Percentiles rank a stretch among this genome's conserved stretches.
phyloP scores from a whole-genome alignment of 2,888 invertebrate genomes.

The Habrosyne pyritoides region DNA sequence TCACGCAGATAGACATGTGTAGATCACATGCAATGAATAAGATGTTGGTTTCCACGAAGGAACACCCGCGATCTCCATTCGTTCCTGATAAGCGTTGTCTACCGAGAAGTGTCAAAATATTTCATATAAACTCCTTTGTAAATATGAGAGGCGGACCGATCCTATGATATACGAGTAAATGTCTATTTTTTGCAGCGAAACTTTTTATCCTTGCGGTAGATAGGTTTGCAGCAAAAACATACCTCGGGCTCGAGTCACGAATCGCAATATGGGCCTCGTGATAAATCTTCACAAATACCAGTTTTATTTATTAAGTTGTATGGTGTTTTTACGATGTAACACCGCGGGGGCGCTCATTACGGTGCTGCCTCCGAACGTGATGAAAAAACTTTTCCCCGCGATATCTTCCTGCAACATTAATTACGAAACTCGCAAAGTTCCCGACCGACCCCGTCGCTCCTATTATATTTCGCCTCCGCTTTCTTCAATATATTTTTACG shows the following conservation, averaged over 20 bases:
- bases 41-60: conserved; percentile 58
- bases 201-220: conserved; percentile 50
- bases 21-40: conserved; percentile 51
- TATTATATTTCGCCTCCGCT: conserved; percentile 55
- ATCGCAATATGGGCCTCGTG: conserved; percentile 70
- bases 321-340: conserved; percentile 78
- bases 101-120: conserved; percentile 80
- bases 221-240: conserved; percentile 57
- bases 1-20: conserved; percentile 19
- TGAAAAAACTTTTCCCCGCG: conserved; percentile 79
- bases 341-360: conserved; percentile 78
- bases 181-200: conserved; percentile 63
- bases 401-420: conserved; percentile 80
- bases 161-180: conserved; percentile 61
- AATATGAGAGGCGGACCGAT: conserved; percentile 59
- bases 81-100: conserved; percentile 44
- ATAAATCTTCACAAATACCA: conserved; percentile 80
- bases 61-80: conserved; percentile 50
- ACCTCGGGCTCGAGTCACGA: conserved; percentile 62
- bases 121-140: conserved; percentile 62
- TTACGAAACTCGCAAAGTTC: conserved; percentile 72
- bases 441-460: conserved; percentile 37
- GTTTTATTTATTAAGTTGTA: conserved; percentile 83
- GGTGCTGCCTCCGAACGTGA: conserved; percentile 61
- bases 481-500: conserved; percentile 66